These are phyloP conservation scores for Zaprionus davidi DNA, from an alignment of 1,140 invertebrate species.

Conservation along the genomic window DNA sequence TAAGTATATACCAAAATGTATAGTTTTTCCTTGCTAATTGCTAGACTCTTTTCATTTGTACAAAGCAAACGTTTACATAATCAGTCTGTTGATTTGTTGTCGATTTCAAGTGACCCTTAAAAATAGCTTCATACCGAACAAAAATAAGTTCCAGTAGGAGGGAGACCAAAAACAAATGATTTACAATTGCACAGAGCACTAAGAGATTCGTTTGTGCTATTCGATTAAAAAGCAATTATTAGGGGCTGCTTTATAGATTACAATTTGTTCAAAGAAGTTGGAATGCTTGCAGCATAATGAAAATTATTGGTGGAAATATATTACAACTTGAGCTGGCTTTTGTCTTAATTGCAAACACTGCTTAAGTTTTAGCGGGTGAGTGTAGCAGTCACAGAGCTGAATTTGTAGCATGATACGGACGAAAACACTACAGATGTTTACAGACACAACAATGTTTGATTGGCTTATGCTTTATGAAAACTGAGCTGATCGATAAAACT, in stretches of 20 bases:
- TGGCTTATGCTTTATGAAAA: constrained; percentile 48
- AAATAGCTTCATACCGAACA: constrained; percentile 58
- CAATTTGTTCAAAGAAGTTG: constrained; percentile 69
- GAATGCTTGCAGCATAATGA: constrained; percentile 68
- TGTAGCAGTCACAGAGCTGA: constrained; percentile 15
- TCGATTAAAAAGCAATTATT: constrained; percentile 50
- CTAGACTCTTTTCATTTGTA: constrained; percentile 58
- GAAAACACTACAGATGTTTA: constrained; percentile 22
- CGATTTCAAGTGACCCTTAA: constrained; percentile 58
- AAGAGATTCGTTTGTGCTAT: constrained; percentile 62
- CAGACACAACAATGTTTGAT: constrained; percentile 48
- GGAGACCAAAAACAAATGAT: constrained; percentile 38
- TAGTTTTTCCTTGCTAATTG: constrained; percentile 33
- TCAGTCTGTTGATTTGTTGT: constrained; percentile 67
- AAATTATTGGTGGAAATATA: constrained; percentile 38
- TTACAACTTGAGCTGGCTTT: constrained; percentile 44
- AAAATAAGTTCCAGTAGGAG: constrained; percentile 58
- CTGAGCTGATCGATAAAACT: constrained; percentile 39
- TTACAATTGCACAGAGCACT: constrained; percentile 57
- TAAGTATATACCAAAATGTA: constrained; percentile 50
- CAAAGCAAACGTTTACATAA: constrained; percentile 74
- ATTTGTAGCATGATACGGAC: constrained; percentile 35
- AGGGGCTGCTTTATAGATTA: constrained; percentile 38
- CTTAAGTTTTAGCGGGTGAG: not conserved
- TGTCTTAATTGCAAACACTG: constrained; percentile 46